phyloP scores from a whole-genome alignment of 2,113 vertebrate genomes.

The Carollia perspicillata region DNA sequence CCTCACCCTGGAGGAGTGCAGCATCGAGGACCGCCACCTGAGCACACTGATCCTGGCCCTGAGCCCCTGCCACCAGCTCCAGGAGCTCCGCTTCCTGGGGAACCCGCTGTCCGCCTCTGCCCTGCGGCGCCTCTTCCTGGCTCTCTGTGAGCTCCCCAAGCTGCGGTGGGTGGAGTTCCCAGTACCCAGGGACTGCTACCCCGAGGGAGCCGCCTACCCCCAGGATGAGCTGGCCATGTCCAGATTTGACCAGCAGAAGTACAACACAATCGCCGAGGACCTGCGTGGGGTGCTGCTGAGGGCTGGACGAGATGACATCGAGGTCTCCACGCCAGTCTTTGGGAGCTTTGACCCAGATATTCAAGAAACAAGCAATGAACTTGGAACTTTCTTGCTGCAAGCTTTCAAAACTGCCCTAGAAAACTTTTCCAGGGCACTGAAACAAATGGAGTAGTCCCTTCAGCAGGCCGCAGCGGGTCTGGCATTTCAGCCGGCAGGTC shows the following conservation, averaged over 20 bases:
- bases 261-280: constrained; percentile 83
- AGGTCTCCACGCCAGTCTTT: constrained; percentile 87
- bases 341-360: constrained; percentile 92
- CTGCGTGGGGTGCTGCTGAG: constrained; percentile 83
- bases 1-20: constrained; percentile 91
- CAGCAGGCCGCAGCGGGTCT: neutral
- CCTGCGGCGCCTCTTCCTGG: constrained; percentile 83
- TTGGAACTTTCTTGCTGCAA: constrained; percentile 88
- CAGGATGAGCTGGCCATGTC: constrained; percentile 85
- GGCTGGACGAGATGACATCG: constrained; percentile 85
- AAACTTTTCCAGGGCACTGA: constrained; percentile 84
- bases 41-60: constrained; percentile 83
- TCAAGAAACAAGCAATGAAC: constrained; percentile 91
- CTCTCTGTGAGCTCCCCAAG: constrained; percentile 83
- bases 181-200: constrained; percentile 93
- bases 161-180: constrained; percentile 91
- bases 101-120: constrained; percentile 89
- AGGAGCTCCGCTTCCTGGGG: constrained; percentile 91
- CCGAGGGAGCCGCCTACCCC: constrained; percentile 86
- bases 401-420: constrained; percentile 90
- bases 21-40: constrained; percentile 86
- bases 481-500: neutral
- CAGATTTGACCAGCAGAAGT: constrained; percentile 86
- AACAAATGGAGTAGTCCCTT: constrained; percentile 71
- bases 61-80: constrained; percentile 83